Evolutionary conservation across 1,140 invertebrate genomes (phyloP), one percentile per base, ranked within the genome.

Genomic region (Cryptotermes secundus): DNA sequence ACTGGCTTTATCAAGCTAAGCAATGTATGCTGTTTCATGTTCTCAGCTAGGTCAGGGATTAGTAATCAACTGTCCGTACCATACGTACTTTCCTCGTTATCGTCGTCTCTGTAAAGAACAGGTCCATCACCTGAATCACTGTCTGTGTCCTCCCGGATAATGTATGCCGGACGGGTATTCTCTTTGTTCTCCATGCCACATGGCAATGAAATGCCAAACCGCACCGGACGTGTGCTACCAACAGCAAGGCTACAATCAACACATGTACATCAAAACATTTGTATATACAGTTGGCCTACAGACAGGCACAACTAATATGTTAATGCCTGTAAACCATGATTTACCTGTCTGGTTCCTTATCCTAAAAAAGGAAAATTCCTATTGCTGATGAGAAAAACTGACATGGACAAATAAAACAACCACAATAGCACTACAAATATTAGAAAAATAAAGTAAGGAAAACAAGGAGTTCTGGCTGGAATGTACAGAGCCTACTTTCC

Each of bases 131-230:
- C 90, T 53, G 92, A 90, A 84, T 92, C 92, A 84, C 90, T 90
- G 85, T 91, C 91, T 86, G 93, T 93, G 85, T 90, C 90, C 87
- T 93, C 92, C 80, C 93, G 90, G 87, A 93, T 93, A 82, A 93
- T 90, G 90, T 94, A 95, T n/a, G 59, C n/a, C n/a, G 96, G 95
- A 85, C 95, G 92, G 35, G 95, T 92, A 87, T 96, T 96, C 91
- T 97, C 95, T 89, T 96, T 97, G 90, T 96, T 96, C 89, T 96
- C 95, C 87, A 94, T 88, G 14, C 94, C 93, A 89, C 94, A 94
- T 65, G 95, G 94, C 86, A 96, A 89, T 45, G 93, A 90, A 81
- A 95, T 89, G 79, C 93, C 94, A 88, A 95, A 95, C 88, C 95
- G 93, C 87, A 96, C 94, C 84, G 95, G 95, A 89, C 95, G 94